These are phyloP conservation scores for Tetramorium parvispinum DNA, from an alignment of 1,140 invertebrate species.

Conservation along the genomic window DNA sequence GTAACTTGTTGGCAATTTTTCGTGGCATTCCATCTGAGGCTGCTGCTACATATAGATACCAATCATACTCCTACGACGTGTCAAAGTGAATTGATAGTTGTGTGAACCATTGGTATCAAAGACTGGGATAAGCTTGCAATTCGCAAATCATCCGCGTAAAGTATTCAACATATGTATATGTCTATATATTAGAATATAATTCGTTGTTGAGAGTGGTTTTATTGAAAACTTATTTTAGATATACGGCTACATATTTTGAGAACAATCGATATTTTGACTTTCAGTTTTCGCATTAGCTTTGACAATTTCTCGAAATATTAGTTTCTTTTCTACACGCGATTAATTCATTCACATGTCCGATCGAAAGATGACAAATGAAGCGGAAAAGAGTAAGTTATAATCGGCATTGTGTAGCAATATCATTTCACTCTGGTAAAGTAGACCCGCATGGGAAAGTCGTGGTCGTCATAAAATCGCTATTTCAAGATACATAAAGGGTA, in stretches of 20 bases:
- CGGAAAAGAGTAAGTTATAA: constrained; percentile 22
- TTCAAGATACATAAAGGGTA: constrained; percentile 55
- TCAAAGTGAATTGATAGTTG: constrained; percentile 44
- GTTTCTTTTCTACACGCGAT: not conserved
- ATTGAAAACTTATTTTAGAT: not conserved
- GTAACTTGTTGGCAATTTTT: constrained; percentile 75
- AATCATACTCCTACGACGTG: constrained; percentile 31
- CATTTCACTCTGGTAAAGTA: constrained; percentile 69
- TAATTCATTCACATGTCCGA: not conserved
- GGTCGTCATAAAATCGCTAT: constrained; percentile 61
- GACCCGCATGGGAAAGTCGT: constrained; percentile 80
- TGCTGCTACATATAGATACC: constrained; percentile 73
- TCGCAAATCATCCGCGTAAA: constrained; percentile 22
- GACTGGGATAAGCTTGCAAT: not conserved
- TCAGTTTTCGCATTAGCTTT: not conserved
- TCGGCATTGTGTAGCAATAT: constrained; percentile 66
- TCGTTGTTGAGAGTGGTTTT: not conserved
- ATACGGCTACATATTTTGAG: not conserved
- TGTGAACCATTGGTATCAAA: constrained; percentile 11
- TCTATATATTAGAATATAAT: not conserved
- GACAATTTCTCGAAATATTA: not conserved
- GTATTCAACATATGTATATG: constrained; percentile 9
- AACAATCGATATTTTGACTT: not conserved
- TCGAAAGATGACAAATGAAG: not conserved
- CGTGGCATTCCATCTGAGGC: constrained; percentile 71